Evolutionary conservation across 2,113 vertebrate species (phyloP), one percentile per base, ranked within the genome.

Genomic region (Corvus hawaiiensis): DNA sequence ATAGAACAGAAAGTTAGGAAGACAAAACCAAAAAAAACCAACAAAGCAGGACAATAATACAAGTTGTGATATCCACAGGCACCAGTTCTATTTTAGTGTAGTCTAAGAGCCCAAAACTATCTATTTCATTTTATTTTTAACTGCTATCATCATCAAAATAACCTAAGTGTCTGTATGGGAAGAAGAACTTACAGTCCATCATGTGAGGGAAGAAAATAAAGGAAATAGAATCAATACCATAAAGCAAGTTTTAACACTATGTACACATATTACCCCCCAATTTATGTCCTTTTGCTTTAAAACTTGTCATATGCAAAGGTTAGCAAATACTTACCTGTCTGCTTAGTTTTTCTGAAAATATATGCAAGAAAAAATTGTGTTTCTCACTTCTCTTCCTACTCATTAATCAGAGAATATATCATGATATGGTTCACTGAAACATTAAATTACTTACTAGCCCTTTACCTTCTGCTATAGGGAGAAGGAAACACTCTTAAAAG

Each of bases 231-330:
- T 10, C 30, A 55, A 5, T 44, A 52, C 11, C 13, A 27, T 69
- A 80, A 73, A 81, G 16, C 4, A 46, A 30, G 30, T 21, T 72
- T 81, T 81, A 77, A n/a, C 16, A 43, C 6, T 3, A 9, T 48
- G 35, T 39, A 32, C 1, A 64, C 4, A 15, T 9, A 13, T 46
- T 52, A 52, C 3, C 0, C 6, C 5, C 6, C 11, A 32, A 5
- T 61, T 80, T 49, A 27, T 17, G 3, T 61, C 13, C 12, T 46
- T 73, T 74, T 30, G 10, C 17, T 85, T 82, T 78, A 43, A 54
- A 73, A 80, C 41, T 66, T 68, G 3, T 54, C 10, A 10, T 41
- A 51, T 8, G 13, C 18, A 58, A 67, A 35, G 4, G 2, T 44
- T 54, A 37, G 41, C 5, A 89, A 74, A 82, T 56, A 35, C 20